Evolutionary conservation across 2,797 vertebrate genomes (phyloP).

Genomic region (Lithobates pipiens): DNA sequence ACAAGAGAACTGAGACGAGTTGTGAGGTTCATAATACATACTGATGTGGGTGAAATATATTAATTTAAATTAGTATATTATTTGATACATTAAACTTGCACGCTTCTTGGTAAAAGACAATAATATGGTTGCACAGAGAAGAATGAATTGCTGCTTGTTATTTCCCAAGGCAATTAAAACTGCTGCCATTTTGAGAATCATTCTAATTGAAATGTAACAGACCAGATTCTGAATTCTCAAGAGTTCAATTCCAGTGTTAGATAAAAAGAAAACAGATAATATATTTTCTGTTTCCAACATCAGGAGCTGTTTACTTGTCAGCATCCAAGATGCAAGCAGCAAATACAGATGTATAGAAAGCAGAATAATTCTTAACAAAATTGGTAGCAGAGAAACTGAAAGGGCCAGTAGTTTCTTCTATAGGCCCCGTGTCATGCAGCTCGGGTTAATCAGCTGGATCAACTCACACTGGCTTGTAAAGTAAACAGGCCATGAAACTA

Average conservation of each 20-base stretch:
- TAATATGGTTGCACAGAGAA: neutral
- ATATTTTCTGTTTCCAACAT: constrained; percentile 39
- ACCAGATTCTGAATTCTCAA: constrained; percentile 12
- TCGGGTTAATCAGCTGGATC: constrained; percentile 57
- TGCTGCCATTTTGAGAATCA: constrained; percentile 23
- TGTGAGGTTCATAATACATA: constrained; percentile 4
- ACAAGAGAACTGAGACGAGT: neutral
- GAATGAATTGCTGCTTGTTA: constrained; percentile 16
- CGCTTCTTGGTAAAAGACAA: neutral
- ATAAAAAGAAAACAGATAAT: constrained; percentile 55
- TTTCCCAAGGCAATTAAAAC: constrained; percentile 34
- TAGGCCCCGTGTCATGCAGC: constrained; percentile 48
- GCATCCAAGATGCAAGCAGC: constrained; percentile 27
- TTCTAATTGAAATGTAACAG: constrained; percentile 43
- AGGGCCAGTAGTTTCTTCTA: constrained; percentile 45
- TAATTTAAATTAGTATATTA: neutral
- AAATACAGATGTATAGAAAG: constrained; percentile 6
- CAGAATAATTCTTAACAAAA: constrained; percentile 32
- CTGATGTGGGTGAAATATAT: neutral
- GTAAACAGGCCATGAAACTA: constrained; percentile 45
- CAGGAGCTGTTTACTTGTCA: constrained; percentile 40
- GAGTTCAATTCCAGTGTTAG: constrained; percentile 17
- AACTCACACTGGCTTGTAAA: constrained; percentile 45
- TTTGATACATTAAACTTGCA: too few species aligned
- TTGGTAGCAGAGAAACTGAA: constrained; percentile 34